phyloP scores from a whole-genome alignment of 2,797 vertebrate species.

The Catostomus latipinnis region DNA sequence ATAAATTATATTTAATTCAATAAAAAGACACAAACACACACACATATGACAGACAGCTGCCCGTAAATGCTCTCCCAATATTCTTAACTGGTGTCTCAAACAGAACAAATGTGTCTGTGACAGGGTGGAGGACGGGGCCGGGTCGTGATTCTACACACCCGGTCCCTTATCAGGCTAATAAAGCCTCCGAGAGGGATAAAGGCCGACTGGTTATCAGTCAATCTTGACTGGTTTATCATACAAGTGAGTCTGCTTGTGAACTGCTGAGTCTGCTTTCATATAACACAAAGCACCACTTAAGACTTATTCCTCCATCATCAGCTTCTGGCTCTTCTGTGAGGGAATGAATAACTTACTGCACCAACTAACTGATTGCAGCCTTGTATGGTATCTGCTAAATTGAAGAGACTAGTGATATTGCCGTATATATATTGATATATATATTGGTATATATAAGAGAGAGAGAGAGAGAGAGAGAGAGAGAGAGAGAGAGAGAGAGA shows the following conservation, averaged over 20 bases:
- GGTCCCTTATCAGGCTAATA: too few species aligned
- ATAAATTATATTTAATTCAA: too few species aligned
- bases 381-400: slow-evolving; percentile 57
- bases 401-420: slow-evolving; percentile 50
- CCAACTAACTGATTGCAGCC: slow-evolving; percentile 44
- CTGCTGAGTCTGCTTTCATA: slow-evolving; percentile 49
- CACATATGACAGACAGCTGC: too few species aligned
- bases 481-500: too few species aligned
- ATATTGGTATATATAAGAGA: too few species aligned
- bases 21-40: too few species aligned
- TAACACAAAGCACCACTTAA: slow-evolving; percentile 49
- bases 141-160: too few species aligned
- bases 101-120: slow-evolving; percentile 43
- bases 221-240: slow-evolving; percentile 29
- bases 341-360: slow-evolving; percentile 60
- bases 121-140: too few species aligned
- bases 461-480: too few species aligned
- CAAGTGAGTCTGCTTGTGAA: slow-evolving; percentile 44
- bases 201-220: slow-evolving; percentile 27
- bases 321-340: slow-evolving; percentile 58
- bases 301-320: slow-evolving; percentile 51
- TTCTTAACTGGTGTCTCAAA: slow-evolving; percentile 28
- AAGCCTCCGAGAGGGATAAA: too few species aligned
- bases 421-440: too few species aligned
- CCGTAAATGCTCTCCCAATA: neutral